Conservation (phyloP, 2,113 vertebrate genomes). For the Pseudolaguvia tuberculata region DNA sequence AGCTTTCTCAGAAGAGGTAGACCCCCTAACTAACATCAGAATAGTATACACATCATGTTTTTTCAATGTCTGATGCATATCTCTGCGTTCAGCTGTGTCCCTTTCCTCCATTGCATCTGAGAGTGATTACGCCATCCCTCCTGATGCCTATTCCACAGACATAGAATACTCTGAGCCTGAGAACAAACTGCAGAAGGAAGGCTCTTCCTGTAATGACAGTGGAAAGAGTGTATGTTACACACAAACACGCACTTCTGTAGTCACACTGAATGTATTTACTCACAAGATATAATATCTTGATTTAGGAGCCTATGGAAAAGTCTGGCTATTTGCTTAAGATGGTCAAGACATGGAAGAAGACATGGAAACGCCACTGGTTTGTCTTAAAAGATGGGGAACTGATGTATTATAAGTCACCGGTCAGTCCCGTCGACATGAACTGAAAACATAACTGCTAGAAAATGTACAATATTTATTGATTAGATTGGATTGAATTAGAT, state of each 20-base stretch:
- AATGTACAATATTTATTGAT: no score
- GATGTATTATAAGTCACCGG: constrained; percentile 95
- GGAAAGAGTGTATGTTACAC: constrained; percentile 81
- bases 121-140: constrained; percentile 96
- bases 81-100: constrained; percentile 76
- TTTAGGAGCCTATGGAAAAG: constrained; percentile 91
- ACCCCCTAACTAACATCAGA: background rate
- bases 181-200: constrained; percentile 89
- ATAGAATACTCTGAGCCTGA: constrained; percentile 88
- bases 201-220: constrained; percentile 77
- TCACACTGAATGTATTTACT: background rate
- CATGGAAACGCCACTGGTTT: constrained; percentile 96
- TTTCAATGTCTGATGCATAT: background rate
- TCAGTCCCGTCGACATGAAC: constrained; percentile 63
- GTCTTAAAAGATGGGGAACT: constrained; percentile 95
- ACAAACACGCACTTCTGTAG: background rate
- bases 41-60: background rate
- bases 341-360: constrained; percentile 89
- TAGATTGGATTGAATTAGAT: no score
- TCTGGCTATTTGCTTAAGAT: constrained; percentile 97
- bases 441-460: background rate
- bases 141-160: constrained; percentile 91
- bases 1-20: constrained; percentile 91
- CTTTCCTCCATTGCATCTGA: constrained; percentile 91
- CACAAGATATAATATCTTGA: constrained; percentile 5